Conservation (phyloP, 1,140 invertebrate species). For the Lasioglossum albipes region DNA sequence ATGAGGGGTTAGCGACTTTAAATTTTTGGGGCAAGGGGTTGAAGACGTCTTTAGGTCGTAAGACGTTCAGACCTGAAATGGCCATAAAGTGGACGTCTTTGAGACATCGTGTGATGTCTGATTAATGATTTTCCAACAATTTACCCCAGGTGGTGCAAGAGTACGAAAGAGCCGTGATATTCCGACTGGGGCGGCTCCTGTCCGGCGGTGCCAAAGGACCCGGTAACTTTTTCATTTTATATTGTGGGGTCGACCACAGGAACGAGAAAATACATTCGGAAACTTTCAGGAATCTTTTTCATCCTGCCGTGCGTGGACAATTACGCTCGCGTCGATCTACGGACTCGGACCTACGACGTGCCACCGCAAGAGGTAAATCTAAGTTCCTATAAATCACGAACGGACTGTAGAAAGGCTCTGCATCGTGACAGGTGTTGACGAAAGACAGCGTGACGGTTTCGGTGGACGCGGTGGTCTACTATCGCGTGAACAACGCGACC, state of each 20-base stretch:
- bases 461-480: conserved; percentile 97
- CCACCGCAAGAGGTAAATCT: conserved; percentile 93
- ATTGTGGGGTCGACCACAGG: no score
- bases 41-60: no score
- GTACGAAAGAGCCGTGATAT: conserved; percentile 94
- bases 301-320: conserved; percentile 96
- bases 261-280: neutral
- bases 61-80: no score
- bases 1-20: no score
- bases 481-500: conserved; percentile 96
- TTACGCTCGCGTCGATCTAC: conserved; percentile 93
- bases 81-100: no score
- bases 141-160: conserved; percentile 90
- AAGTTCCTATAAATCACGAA: no score
- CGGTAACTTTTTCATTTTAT: conserved; percentile 80
- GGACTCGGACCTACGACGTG: conserved; percentile 95
- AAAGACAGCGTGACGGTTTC: conserved; percentile 97
- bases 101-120: no score
- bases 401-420: neutral
- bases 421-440: conserved; percentile 87
- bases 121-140: no score
- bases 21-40: no score
- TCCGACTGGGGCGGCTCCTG: conserved; percentile 90
- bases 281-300: conserved; percentile 93
- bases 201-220: conserved; percentile 95